These are phyloP conservation scores for Microplitis deprimator DNA, from an alignment of 2,888 invertebrate genomes.

Conservation along the genomic window DNA sequence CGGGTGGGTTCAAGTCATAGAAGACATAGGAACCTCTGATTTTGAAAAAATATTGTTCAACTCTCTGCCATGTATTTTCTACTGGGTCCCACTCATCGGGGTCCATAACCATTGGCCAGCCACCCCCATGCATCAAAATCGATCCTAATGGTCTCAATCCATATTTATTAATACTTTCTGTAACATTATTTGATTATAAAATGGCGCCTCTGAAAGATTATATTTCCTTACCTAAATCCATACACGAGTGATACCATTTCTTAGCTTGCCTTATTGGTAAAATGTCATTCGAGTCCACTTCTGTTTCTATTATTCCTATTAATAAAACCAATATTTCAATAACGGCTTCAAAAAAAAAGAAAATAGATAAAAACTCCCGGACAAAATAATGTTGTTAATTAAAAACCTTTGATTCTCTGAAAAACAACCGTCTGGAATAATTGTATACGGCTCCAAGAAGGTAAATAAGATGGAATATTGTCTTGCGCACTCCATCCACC, in stretches of 20 bases:
- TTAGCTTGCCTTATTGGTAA: conserved; percentile 46
- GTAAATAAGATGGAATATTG: conserved; percentile 47
- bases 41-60: conserved; percentile 53
- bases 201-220: too few relatives aligned
- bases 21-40: conserved; percentile 45
- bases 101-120: conserved; percentile 59
- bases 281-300: conserved; percentile 40
- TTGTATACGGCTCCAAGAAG: conserved; percentile 47
- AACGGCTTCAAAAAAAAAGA: neutral
- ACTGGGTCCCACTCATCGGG: conserved; percentile 54
- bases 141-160: conserved; percentile 54
- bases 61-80: conserved; percentile 53
- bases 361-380: too few relatives aligned
- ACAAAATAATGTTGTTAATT: neutral
- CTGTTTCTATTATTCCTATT: conserved; percentile 39
- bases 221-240: conserved; percentile 23
- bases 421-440: conserved; percentile 41
- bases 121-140: conserved; percentile 53
- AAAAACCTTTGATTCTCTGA: conserved; percentile 42
- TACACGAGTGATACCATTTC: conserved; percentile 49
- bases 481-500: conserved; percentile 49
- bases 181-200: neutral
- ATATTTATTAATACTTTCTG: conserved; percentile 39
- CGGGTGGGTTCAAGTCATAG: conserved; percentile 16
- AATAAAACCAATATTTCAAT: neutral